Evolutionary conservation across 2,888 invertebrate genomes (phyloP).

Genomic region (Globia sparganii): DNA sequence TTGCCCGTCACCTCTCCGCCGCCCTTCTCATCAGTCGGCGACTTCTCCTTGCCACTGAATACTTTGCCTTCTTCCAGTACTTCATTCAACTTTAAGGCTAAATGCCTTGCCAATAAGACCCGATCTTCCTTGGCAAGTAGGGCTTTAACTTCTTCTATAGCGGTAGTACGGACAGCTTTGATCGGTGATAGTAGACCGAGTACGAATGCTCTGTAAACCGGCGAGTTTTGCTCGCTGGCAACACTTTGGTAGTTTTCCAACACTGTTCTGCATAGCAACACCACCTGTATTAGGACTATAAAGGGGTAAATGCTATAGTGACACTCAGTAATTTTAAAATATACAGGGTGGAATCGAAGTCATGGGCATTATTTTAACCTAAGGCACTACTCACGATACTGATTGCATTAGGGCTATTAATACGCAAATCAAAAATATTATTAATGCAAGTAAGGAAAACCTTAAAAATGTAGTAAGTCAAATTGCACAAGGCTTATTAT

Average conservation of each 20-base stretch:
- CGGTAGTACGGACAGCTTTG: constrained; percentile 91
- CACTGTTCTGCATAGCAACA: constrained; percentile 93
- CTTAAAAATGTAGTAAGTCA: too few species aligned
- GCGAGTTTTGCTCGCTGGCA: constrained; percentile 92
- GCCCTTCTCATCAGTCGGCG: constrained; percentile 80
- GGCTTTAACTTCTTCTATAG: constrained; percentile 90
- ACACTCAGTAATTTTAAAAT: constrained; percentile 65
- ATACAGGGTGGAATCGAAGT: too few species aligned
- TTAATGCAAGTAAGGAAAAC: too few species aligned
- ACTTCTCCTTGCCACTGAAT: constrained; percentile 79
- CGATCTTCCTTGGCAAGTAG: constrained; percentile 91
- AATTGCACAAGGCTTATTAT: too few species aligned
- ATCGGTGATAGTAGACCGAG: constrained; percentile 92
- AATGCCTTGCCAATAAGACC: constrained; percentile 91
- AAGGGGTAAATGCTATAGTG: constrained; percentile 86
- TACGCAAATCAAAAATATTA: too few species aligned
- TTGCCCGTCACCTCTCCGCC: constrained; percentile 88
- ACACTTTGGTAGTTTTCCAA: constrained; percentile 93
- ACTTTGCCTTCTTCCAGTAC: constrained; percentile 92
- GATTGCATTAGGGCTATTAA: too few species aligned
- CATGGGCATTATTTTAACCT: too few species aligned
- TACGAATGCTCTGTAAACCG: constrained; percentile 93
- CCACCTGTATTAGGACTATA: constrained; percentile 92
- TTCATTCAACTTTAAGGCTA: constrained; percentile 92
- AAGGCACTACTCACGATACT: too few species aligned